A percentile compares a stretch with the other conserved stretches of the same genome.
Conservation (phyloP, 2,113 vertebrate genomes). For the Pandion haliaetus region DNA sequence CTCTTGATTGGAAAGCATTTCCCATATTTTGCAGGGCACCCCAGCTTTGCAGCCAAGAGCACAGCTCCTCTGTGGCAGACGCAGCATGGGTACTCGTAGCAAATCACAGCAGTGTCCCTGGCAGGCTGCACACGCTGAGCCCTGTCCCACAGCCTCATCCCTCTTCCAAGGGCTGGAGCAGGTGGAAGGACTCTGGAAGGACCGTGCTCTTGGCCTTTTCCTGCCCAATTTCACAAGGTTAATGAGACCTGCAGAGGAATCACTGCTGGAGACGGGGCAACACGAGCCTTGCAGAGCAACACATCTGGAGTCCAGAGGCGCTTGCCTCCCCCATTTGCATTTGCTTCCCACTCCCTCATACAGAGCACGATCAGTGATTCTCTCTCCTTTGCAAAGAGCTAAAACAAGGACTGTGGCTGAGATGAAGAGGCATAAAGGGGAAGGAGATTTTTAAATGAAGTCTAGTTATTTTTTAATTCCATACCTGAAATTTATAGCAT, state of each 20-base stretch:
- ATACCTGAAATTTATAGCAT: slow-evolving; percentile 43
- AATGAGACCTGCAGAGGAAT: slow-evolving; percentile 41
- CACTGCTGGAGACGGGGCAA: not conserved
- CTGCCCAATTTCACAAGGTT: slow-evolving; percentile 51
- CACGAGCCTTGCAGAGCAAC: not conserved
- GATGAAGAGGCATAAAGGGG: not conserved
- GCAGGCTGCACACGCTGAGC: not conserved
- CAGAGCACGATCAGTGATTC: not conserved
- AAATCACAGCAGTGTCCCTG: rapidly evolving
- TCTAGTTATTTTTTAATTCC: slow-evolving; percentile 28
- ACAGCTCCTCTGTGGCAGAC: not conserved
- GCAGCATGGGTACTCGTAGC: rapidly evolving
- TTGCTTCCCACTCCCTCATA: not conserved
- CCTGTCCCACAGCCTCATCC: not conserved
- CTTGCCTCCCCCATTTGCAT: not conserved
- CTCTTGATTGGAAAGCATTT: not conserved
- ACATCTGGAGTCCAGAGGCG: slow-evolving; percentile 32
- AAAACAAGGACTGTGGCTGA: not conserved
- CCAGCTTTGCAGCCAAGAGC: not conserved
- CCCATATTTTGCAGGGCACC: not conserved
- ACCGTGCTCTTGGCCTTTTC: slow-evolving; percentile 4
- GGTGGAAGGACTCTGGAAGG: slow-evolving; percentile 9
- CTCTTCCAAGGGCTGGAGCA: not conserved
- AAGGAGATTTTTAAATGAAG: slow-evolving; percentile 40
- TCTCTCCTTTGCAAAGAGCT: not conserved